Evolutionary conservation across 1,140 invertebrate species (phyloP).

Genomic region (Drosophila leontia): DNA sequence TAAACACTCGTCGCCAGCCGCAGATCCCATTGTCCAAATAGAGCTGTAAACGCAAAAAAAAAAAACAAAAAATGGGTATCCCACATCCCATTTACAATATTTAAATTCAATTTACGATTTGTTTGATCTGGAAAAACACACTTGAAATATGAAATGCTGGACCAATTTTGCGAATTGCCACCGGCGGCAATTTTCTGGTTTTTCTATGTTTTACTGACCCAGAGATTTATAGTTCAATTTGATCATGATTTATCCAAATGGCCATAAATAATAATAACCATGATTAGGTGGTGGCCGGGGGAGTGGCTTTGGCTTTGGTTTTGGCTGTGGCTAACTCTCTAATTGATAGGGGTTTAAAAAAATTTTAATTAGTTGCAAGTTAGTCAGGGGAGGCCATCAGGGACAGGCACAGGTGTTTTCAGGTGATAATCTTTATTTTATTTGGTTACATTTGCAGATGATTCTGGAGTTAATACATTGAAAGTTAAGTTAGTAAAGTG

Average conservation of each 20-base stretch:
- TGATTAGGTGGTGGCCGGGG: conserved; percentile 35
- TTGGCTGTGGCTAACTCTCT: conserved; percentile 30
- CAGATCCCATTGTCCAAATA: conserved; percentile 56
- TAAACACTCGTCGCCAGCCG: conserved; percentile 46
- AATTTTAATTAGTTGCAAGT: conserved; percentile 44
- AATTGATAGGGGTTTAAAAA: conserved; percentile 24
- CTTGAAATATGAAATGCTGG: conserved; percentile 70
- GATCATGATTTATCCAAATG: conserved; percentile 72
- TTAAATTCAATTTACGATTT: conserved; percentile 72
- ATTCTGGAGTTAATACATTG: conserved; percentile 4
- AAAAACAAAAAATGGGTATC: background rate
- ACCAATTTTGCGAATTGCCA: conserved; percentile 60
- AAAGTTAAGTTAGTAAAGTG: too few species aligned
- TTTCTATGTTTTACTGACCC: conserved; percentile 17
- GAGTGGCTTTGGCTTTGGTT: conserved; percentile 10
- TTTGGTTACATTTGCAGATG: conserved; percentile 23
- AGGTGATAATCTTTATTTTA: conserved; percentile 26
- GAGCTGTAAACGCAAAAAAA: conserved; percentile 33
- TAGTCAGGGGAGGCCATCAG: conserved; percentile 33
- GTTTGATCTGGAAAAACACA: conserved; percentile 42
- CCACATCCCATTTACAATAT: conserved; percentile 23
- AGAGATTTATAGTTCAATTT: conserved; percentile 75
- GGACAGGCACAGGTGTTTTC: conserved; percentile 24
- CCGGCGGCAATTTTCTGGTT: conserved; percentile 50
- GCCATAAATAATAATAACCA: conserved; percentile 66